These are phyloP conservation scores for Crambe crambe DNA, from an alignment of 37 sponge, comb jelly and placozoan genomes.

Conservation along the genomic window DNA sequence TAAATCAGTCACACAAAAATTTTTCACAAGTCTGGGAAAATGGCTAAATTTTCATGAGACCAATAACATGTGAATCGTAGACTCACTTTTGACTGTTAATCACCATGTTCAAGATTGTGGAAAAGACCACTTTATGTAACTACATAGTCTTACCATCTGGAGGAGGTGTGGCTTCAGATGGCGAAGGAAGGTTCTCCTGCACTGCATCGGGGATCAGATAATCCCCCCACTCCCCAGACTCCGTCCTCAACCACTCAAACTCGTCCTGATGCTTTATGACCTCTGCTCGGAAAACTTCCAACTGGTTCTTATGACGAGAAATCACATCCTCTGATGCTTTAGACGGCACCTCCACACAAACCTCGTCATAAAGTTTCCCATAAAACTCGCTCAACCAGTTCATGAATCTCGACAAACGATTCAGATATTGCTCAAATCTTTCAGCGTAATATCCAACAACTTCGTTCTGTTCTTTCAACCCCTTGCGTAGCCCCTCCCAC, in stretches of 20 bases:
- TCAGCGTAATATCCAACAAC: background rate
- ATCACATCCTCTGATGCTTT: conserved; percentile 14
- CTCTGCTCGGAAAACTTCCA: conserved; percentile 23
- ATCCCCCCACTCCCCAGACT: conserved; percentile 18
- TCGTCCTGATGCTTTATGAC: background rate
- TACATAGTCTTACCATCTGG: conserved; percentile 1
- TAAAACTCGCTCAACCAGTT: conserved; percentile 40
- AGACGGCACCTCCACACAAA: conserved; percentile 4
- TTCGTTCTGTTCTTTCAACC: background rate
- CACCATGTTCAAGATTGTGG: too few species aligned
- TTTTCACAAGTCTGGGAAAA: too few species aligned
- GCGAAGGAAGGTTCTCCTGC: conserved; percentile 21
- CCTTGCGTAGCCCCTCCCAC: conserved; percentile 11
- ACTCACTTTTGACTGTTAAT: too few species aligned
- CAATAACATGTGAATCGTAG: too few species aligned
- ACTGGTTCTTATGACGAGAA: background rate
- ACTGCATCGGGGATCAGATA: conserved; percentile 9
- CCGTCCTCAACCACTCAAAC: background rate
- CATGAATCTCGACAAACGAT: background rate
- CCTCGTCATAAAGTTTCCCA: conserved; percentile 22
- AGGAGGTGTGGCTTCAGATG: conserved; percentile 23
- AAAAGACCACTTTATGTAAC: too few species aligned
- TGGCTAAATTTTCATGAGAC: too few species aligned
- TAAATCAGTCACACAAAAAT: too few species aligned
- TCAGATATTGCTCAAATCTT: conserved; percentile 16